Conservation (phyloP, 2,888 invertebrate species). For the Camptogramma bilineatum region DNA sequence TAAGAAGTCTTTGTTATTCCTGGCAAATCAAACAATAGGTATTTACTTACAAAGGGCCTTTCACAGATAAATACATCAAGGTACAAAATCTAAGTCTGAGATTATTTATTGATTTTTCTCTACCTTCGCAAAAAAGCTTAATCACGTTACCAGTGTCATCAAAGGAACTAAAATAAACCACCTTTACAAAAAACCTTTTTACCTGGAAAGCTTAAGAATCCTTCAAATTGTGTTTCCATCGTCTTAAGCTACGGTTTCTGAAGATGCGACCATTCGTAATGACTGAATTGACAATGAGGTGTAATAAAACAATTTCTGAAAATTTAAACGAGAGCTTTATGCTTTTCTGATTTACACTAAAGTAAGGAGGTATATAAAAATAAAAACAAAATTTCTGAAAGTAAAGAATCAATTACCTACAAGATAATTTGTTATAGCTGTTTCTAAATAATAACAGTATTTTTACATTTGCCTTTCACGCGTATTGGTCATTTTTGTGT, state of each 20-base stretch:
- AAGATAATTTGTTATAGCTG: too few relatives aligned
- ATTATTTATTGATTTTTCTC: background rate
- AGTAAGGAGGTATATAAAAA: too few relatives aligned
- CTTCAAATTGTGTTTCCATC: constrained; percentile 11
- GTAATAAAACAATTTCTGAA: too few relatives aligned
- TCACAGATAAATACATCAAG: background rate
- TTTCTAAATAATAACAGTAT: too few relatives aligned
- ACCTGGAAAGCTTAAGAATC: constrained; percentile 1
- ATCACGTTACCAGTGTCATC: constrained; percentile 1
- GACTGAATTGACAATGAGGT: too few relatives aligned
- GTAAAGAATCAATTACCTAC: too few relatives aligned
- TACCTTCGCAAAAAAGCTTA: constrained; percentile 1
- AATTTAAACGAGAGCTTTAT: too few relatives aligned
- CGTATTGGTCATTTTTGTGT: too few relatives aligned
- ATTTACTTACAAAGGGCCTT: background rate
- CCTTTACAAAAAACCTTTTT: constrained; percentile 8
- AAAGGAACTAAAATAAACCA: constrained; percentile 12
- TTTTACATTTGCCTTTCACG: too few relatives aligned
- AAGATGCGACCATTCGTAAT: background rate
- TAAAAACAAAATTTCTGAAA: too few relatives aligned
- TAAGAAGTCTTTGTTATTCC: background rate
- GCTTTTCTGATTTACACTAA: too few relatives aligned
- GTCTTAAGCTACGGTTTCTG: background rate
- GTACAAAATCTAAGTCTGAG: background rate
- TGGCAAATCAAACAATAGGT: background rate